Evolutionary conservation across 2,888 invertebrate species (phyloP).

Genomic region (Drosophila atripex): DNA sequence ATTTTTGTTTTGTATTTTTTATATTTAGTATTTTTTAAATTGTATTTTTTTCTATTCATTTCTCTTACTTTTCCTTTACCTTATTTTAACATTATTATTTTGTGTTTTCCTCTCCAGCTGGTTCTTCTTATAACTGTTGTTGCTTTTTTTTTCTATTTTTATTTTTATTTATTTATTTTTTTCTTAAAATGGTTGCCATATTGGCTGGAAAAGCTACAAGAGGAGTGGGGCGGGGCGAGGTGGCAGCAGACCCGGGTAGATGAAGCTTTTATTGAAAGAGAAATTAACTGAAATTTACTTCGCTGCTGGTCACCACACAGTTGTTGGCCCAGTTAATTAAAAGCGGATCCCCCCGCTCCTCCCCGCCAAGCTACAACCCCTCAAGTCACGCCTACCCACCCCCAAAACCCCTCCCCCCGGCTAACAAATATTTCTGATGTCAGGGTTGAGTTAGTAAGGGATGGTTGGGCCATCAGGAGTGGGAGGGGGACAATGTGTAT

Average conservation of each 20-base stretch:
- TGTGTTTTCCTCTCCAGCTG: slow-evolving; percentile 6
- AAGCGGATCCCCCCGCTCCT: slow-evolving; percentile 25
- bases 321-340: slow-evolving; percentile 77
- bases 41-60: slow-evolving; percentile 19
- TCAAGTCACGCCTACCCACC: not conserved
- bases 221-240: not conserved
- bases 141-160: not conserved
- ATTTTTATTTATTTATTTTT: slow-evolving; percentile 1
- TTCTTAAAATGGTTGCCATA: slow-evolving; percentile 37
- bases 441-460: slow-evolving; percentile 17
- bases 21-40: too few relatives aligned
- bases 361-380: not conserved
- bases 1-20: too few relatives aligned
- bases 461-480: not conserved
- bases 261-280: slow-evolving; percentile 70
- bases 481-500: not conserved
- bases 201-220: slow-evolving; percentile 24
- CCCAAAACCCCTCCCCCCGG: not conserved
- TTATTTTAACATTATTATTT: slow-evolving; percentile 55
- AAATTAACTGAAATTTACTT: slow-evolving; percentile 75
- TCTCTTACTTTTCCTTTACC: slow-evolving; percentile 27
- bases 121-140: not conserved
- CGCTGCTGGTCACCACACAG: slow-evolving; percentile 51
- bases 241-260: not conserved
- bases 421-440: slow-evolving; percentile 14